A percentile compares a stretch with the other conserved stretches of the same genome.
phyloP scores from a whole-genome alignment of 2,797 vertebrate genomes.

The Hapalemur alaotrensis region DNA sequence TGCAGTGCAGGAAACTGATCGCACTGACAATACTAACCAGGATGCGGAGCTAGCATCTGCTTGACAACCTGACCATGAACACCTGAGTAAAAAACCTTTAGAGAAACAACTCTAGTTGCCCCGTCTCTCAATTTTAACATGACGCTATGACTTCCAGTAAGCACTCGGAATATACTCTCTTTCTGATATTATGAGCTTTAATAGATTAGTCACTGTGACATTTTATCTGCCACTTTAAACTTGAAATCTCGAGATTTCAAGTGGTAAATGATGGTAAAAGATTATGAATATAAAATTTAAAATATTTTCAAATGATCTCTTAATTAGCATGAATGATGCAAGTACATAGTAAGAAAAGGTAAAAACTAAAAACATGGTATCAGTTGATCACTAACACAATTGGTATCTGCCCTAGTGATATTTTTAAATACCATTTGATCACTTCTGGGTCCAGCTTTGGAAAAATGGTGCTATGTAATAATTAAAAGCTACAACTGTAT shows the following conservation, averaged over 20 bases:
- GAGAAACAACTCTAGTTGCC: neutral
- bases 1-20: neutral
- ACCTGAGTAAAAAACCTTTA: neutral
- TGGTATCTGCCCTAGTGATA: neutral
- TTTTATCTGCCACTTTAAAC: neutral
- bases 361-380: neutral
- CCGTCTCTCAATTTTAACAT: neutral
- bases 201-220: neutral
- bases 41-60: neutral
- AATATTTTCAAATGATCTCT: neutral
- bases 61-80: neutral
- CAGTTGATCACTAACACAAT: neutral
- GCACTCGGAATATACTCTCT: neutral
- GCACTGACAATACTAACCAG: neutral
- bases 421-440: neutral
- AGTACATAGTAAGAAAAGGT: neutral
- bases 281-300: neutral
- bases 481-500: neutral
- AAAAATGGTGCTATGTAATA: neutral
- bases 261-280: neutral
- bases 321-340: neutral
- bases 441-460: neutral
- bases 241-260: neutral
- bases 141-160: neutral
- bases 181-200: neutral